Base-by-base conservation (phyloP, 2,888 invertebrate species). In the Mythimna vitellina region DNA sequence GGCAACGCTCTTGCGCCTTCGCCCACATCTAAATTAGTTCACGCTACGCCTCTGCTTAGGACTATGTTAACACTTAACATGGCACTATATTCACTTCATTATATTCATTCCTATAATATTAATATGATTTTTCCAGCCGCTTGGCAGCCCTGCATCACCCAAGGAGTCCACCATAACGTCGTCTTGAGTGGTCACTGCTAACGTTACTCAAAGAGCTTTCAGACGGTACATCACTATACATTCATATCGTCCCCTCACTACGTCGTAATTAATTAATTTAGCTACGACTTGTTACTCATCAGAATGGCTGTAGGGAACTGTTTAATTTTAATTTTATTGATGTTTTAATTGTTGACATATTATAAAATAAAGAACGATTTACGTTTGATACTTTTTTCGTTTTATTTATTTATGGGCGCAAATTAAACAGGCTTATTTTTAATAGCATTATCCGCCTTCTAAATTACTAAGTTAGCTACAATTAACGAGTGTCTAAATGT, bases 171-270 rank as follows among this genome's bases (percentile, higher is more conserved):
- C 70, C 86, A 89, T 86, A 87, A 78, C 87, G 85, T 87, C 90
- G 89, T 94, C 94, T 94, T 94, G 90, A 94, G 94, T 94, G 93
- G 92, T 86, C 91, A 88, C 86, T 89, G 83, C 91, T 92, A 93
- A 93, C 91, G 91, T 92, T 86, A 86, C 88, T 89, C 90, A 88
- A 92, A 93, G 92, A 92, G 92, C 89, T 83, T 70, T 81, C 70
- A 79, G 76, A 73, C 75, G 25, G 58, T 32, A 75, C 77, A 70
- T 72, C 76, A 73, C 71, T 72, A 70, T 51, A 70, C 78, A 81
- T 65, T 67, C 56, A 71, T 76, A 79, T 32, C 58, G 25, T 38
- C 64, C 69, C 79, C 78, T 67, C 67, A 69, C 69, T 63, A 70
- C 62, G 61, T 49, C 1, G 76, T 86, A 86, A 89, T 89, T 76